Conservation (phyloP, 92 coral and sea anemone species). For the Micromussa lordhowensis region DNA sequence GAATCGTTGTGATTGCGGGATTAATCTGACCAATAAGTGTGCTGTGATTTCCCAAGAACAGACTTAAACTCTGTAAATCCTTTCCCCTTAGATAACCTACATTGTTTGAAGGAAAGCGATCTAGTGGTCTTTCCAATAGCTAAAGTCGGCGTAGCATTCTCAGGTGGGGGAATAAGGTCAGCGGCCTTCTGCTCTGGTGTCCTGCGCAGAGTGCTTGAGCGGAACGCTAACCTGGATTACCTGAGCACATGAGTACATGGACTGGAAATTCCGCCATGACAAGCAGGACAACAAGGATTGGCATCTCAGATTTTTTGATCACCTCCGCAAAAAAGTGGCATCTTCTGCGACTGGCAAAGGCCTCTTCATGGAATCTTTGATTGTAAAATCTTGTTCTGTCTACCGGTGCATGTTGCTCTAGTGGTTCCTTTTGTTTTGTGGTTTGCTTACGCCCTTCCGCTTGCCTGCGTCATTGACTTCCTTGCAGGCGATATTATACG, state of each 20-base stretch:
- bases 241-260: conserved; percentile 72
- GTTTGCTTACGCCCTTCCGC: conserved; percentile 46
- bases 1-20: too few relatives aligned
- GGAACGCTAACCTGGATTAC: conserved; percentile 46
- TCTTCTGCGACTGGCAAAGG: conserved; percentile 63
- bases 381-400: conserved; percentile 17
- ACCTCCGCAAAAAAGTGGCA: conserved; percentile 57
- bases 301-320: conserved; percentile 62
- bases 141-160: conserved; percentile 63
- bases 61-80: not conserved
- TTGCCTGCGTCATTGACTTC: conserved; percentile 57
- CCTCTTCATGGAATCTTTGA: conserved; percentile 56
- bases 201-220: conserved; percentile 62
- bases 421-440: conserved; percentile 43
- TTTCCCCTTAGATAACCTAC: not conserved
- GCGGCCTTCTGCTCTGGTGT: conserved; percentile 77
- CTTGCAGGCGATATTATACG: conserved; percentile 61
- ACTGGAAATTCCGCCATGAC: conserved; percentile 70
- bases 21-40: too few relatives aligned
- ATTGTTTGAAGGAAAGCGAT: not conserved
- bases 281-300: conserved; percentile 56
- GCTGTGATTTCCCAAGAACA: too few relatives aligned
- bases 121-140: conserved; percentile 8
- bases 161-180: conserved; percentile 77
- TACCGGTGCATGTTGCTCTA: conserved; percentile 26